phyloP scores from a whole-genome alignment of 1,140 invertebrate species.

The Drosophila novamexicana region DNA sequence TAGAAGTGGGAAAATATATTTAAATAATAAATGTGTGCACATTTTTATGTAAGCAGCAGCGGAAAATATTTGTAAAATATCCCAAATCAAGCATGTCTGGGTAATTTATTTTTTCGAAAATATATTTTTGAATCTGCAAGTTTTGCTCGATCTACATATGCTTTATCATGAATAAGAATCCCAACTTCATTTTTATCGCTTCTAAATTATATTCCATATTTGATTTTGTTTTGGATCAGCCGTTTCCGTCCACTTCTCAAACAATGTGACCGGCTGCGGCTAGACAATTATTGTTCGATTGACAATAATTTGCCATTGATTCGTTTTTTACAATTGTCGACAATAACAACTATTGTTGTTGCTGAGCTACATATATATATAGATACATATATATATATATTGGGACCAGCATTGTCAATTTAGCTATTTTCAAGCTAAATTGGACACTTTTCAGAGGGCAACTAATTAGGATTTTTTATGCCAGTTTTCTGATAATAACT shows the following conservation, averaged over 20 bases:
- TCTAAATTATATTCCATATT: not conserved
- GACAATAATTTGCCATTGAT: conserved; percentile 74
- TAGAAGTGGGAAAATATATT: conserved; percentile 9
- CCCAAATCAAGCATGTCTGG: not conserved
- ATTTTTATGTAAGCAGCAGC: conserved; percentile 3
- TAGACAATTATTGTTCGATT: conserved; percentile 57
- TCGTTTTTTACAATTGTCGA: conserved; percentile 50
- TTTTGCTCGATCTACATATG: not conserved
- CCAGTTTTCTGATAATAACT: too few relatives aligned
- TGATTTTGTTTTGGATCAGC: not conserved
- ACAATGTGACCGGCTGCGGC: not conserved
- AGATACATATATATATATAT: not conserved
- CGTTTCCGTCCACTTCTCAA: conserved; percentile 1
- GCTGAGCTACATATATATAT: not conserved
- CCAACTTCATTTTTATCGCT: not conserved
- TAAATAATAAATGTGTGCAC: conserved; percentile 10
- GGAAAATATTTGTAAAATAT: not conserved
- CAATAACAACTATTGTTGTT: not conserved
- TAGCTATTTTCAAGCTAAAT: too few relatives aligned
- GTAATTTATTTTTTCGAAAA: not conserved
- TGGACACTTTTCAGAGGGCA: too few relatives aligned
- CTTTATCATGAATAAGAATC: too few relatives aligned
- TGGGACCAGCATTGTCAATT: not conserved
- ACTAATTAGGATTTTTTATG: too few relatives aligned
- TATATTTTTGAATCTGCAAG: not conserved